phyloP scores from a whole-genome alignment of 2,888 invertebrate genomes.

The Lasiommata megera region DNA sequence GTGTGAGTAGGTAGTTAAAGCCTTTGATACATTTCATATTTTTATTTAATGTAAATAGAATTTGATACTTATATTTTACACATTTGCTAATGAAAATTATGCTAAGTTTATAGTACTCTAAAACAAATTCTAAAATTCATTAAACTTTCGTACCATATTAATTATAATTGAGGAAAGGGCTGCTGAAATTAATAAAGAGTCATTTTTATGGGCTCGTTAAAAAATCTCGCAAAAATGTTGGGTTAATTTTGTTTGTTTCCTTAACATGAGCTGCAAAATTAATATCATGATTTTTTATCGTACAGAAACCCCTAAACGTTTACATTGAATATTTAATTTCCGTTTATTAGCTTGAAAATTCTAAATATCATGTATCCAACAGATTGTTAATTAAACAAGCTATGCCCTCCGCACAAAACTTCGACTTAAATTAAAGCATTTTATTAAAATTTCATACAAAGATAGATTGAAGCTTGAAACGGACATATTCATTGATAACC shows the following conservation, averaged over 20 bases:
- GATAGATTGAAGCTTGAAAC: too few species aligned
- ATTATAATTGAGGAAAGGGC: constrained; percentile 5
- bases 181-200: not conserved
- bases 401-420: too few species aligned
- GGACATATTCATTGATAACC: too few species aligned
- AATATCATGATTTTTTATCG: not conserved
- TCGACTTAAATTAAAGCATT: too few species aligned
- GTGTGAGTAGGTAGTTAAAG: too few species aligned
- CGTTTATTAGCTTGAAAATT: too few species aligned
- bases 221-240: not conserved
- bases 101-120: not conserved
- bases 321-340: too few species aligned
- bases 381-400: too few species aligned
- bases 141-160: not conserved
- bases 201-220: not conserved
- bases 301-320: too few species aligned
- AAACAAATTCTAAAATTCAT: constrained; percentile 7
- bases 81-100: not conserved
- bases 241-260: not conserved
- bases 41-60: not conserved
- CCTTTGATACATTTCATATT: too few species aligned
- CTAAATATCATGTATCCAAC: too few species aligned
- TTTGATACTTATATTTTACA: not conserved
- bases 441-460: too few species aligned
- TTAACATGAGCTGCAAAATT: not conserved